These are phyloP conservation scores for Euborellia annulipes DNA, from an alignment of 1,140 invertebrate species.

Conservation along the genomic window DNA sequence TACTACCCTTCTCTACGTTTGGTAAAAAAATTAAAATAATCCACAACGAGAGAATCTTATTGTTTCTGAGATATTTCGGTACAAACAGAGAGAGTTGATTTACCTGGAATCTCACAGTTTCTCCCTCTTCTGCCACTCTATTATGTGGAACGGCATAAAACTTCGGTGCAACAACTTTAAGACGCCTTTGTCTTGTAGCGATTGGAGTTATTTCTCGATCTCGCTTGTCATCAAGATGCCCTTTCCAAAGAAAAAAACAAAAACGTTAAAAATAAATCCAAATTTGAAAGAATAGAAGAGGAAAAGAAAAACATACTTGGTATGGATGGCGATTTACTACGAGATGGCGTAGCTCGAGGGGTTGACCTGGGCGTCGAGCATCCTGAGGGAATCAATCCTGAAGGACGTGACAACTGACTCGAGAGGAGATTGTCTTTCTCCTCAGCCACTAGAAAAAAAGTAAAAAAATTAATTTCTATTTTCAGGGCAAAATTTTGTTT, in stretches of 20 bases:
- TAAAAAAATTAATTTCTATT: too few species aligned
- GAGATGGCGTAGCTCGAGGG: constrained; percentile 47
- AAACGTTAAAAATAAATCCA: neutral
- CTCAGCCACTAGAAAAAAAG: constrained; percentile 44
- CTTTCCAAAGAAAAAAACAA: constrained; percentile 4
- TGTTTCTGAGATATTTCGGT: too few species aligned
- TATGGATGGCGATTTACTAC: constrained; percentile 42
- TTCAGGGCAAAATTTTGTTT: too few species aligned
- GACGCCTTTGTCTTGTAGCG: constrained; percentile 15
- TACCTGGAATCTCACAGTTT: constrained; percentile 47
- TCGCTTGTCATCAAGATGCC: too few species aligned
- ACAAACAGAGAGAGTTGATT: too few species aligned
- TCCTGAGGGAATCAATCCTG: constrained; percentile 42
- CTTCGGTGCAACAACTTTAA: constrained; percentile 44
- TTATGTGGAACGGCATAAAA: constrained; percentile 81
- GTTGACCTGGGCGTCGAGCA: constrained; percentile 53
- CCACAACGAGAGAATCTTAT: too few species aligned
- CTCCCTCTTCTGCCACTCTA: constrained; percentile 64
- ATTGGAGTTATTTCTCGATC: too few species aligned
- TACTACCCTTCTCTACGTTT: too few species aligned
- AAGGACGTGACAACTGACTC: constrained; percentile 44
- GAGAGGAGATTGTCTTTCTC: constrained; percentile 59
- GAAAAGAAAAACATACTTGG: constrained; percentile 14
- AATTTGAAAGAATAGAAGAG: neutral
- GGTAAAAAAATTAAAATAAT: too few species aligned